A percentile compares a stretch with the other conserved stretches of the same genome.
Conservation (phyloP, 2,888 invertebrate genomes). For the Quadroppia sp. region DNA sequence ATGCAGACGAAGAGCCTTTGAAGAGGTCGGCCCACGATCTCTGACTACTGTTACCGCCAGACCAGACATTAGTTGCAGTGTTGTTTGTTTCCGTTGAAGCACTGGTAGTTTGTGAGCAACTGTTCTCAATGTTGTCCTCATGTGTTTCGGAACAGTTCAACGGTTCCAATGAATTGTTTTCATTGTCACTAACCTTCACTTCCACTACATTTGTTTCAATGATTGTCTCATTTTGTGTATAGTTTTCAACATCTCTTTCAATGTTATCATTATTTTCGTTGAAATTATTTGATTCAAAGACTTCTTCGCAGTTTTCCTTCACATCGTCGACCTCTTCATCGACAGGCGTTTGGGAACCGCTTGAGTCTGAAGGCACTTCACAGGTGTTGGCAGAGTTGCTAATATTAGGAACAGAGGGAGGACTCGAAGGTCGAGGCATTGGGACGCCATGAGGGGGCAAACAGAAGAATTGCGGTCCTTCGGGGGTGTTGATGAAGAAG, state of each 20-base stretch:
- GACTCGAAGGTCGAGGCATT: constrained; percentile 9
- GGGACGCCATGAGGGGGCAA: not conserved
- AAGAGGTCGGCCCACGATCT: constrained; percentile 54
- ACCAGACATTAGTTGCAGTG: not conserved
- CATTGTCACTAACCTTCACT: not conserved
- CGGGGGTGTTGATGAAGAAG: constrained; percentile 14
- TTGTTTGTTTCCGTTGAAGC: not conserved
- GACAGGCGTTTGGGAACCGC: not conserved
- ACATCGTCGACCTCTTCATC: not conserved
- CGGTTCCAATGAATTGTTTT: not conserved
- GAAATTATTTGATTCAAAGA: not conserved
- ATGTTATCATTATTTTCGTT: not conserved
- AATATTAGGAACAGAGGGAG: constrained; percentile 21
- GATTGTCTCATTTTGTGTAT: not conserved
- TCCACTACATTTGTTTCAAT: constrained; percentile 4
- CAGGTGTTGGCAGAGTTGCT: not conserved
- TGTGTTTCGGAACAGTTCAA: not conserved
- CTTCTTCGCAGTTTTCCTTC: not conserved
- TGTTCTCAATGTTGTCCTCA: not conserved
- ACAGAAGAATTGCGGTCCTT: constrained; percentile 1
- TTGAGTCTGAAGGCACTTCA: constrained; percentile 20
- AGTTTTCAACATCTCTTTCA: not conserved
- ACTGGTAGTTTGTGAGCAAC: not conserved
- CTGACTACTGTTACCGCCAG: constrained; percentile 18
- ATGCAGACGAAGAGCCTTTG: constrained; percentile 47